Evolutionary conservation across 2,797 vertebrate genomes (phyloP).

Genomic region (Spheniscus humboldti): DNA sequence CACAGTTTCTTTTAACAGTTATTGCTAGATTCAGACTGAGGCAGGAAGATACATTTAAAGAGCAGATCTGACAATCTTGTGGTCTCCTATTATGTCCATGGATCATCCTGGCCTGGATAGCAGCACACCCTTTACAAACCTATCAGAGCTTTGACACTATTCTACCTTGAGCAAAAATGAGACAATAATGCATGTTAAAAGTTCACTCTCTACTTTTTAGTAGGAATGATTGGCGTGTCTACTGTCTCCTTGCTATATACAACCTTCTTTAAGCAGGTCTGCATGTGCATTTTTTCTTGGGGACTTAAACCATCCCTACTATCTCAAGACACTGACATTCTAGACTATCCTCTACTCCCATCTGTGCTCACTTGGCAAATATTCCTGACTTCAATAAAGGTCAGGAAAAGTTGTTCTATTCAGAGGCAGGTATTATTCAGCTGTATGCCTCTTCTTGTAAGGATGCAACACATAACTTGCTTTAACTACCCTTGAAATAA

Average conservation of each 20-base stretch:
- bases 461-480: neutral
- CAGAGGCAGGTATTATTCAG: neutral
- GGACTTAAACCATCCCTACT: neutral
- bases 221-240: neutral
- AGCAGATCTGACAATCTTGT: neutral
- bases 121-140: neutral
- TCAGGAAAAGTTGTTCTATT: neutral
- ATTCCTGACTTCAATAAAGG: neutral
- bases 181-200: neutral
- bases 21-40: neutral
- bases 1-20: neutral
- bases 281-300: accelerated
- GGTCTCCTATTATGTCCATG: neutral
- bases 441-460: neutral
- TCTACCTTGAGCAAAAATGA: neutral
- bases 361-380: neutral
- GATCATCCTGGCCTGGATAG: neutral
- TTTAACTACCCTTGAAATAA: neutral
- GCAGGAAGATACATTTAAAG: neutral
- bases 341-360: neutral
- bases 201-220: neutral
- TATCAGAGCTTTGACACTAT: neutral
- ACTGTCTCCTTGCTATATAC: neutral
- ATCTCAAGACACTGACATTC: neutral
- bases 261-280: neutral